Conservation (phyloP, 2,888 invertebrate genomes). For the Sesia bembeciformis region DNA sequence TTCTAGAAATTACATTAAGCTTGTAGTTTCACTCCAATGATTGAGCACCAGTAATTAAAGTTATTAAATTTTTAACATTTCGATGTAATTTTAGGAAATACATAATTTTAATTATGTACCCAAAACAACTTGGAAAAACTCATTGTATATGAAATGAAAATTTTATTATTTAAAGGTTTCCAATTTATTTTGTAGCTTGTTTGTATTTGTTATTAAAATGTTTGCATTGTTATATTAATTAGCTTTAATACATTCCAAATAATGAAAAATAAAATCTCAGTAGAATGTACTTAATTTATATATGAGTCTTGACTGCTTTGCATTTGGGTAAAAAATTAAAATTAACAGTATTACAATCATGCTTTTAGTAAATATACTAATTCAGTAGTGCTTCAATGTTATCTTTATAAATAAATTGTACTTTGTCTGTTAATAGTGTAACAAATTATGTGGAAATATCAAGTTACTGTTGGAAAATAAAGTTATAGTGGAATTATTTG, state of each 20-base stretch:
- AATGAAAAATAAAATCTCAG: not conserved
- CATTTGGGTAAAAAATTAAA: not conserved
- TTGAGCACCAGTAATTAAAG: too few species aligned
- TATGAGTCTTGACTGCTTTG: not conserved
- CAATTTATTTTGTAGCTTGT: too few species aligned
- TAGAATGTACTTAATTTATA: too few species aligned
- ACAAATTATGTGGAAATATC: not conserved
- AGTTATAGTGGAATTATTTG: conserved; percentile 17
- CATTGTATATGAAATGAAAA: not conserved
- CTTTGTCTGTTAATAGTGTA: not conserved
- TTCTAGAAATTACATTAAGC: not conserved
- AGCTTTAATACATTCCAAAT: conserved; percentile 39
- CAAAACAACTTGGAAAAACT: not conserved
- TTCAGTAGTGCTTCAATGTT: conserved; percentile 23
- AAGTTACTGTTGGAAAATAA: conserved; percentile 36
- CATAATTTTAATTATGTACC: not conserved
- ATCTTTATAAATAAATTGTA: not conserved
- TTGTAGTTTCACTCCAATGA: not conserved
- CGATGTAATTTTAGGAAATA: not conserved
- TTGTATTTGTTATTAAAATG: too few species aligned
- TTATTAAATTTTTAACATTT: not conserved
- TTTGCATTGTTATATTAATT: not conserved
- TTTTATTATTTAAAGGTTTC: too few species aligned
- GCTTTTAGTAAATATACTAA: conserved; percentile 26
- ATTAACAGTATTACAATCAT: conserved; percentile 3